These are phyloP conservation scores for Pseudachorutes palmiensis DNA, from an alignment of 1,140 invertebrate species.

Conservation along the genomic window DNA sequence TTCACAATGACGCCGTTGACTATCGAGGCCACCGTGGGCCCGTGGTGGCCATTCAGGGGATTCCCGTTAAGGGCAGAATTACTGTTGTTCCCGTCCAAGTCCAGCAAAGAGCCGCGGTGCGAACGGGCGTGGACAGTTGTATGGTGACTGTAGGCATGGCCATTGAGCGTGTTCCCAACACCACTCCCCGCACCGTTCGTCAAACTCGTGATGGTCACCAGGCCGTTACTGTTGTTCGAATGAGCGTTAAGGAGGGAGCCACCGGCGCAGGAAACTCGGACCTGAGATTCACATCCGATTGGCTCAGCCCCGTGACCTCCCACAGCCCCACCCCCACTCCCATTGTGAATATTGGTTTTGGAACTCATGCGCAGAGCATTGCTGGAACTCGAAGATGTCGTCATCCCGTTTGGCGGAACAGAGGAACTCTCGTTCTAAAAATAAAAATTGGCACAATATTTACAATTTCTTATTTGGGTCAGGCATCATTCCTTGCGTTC, in stretches of 20 bases:
- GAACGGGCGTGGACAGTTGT: not conserved
- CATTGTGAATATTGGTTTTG: constrained; percentile 36
- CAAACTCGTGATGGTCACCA: not conserved
- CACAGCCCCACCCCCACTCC: constrained; percentile 28
- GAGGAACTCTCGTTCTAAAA: constrained; percentile 34
- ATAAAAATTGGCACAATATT: constrained; percentile 8
- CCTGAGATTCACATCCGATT: constrained; percentile 17
- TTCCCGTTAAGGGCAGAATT: not conserved
- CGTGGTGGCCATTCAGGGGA: not conserved
- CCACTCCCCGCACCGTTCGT: not conserved
- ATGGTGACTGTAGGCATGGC: not conserved
- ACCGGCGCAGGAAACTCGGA: constrained; percentile 7
- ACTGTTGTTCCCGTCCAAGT: constrained; percentile 5
- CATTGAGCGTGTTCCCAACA: constrained; percentile 4
- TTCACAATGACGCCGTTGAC: not conserved
- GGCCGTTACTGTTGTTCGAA: constrained; percentile 4
- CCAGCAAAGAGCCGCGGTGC: not conserved
- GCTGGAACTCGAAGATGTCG: constrained; percentile 10
- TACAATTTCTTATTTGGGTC: not conserved
- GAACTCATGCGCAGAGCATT: constrained; percentile 34
- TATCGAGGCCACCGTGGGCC: constrained; percentile 1
- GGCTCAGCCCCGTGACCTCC: constrained; percentile 29
- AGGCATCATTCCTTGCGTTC: no score
- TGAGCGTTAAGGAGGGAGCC: constrained; percentile 26
- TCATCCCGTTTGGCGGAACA: constrained; percentile 29